Percentiles rank a stretch among this genome's conserved stretches.
phyloP scores from a whole-genome alignment of 2,797 vertebrate species.

The Sebastes reedi region DNA sequence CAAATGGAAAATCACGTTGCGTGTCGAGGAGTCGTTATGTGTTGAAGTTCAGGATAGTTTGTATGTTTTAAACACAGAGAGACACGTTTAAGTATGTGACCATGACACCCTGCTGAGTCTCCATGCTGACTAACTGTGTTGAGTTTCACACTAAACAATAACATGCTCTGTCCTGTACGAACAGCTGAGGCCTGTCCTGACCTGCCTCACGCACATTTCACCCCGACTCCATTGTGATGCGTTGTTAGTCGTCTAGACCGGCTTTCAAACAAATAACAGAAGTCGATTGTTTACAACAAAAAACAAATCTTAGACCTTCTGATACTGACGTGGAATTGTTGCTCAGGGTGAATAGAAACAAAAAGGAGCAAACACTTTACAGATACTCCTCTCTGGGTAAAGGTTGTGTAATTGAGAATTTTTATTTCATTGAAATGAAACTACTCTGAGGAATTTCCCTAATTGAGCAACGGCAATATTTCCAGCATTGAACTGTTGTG shows the following conservation, averaged over 20 bases:
- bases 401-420: neutral
- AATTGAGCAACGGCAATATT: neutral
- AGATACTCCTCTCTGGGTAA: neutral
- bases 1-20: neutral
- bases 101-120: neutral
- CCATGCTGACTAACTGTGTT: constrained; percentile 7
- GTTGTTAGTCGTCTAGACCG: neutral
- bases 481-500: neutral
- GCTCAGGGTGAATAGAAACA: neutral
- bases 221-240: neutral
- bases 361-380: neutral
- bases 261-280: neutral
- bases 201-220: constrained; percentile 12
- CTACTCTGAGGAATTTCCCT: neutral
- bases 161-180: constrained; percentile 10
- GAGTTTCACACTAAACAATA: constrained; percentile 44
- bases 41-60: neutral
- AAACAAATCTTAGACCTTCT: neutral
- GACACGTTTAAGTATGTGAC: neutral
- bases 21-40: neutral
- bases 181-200: constrained; percentile 17
- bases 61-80: neutral
- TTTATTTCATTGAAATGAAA: neutral
- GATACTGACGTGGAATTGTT: neutral
- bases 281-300: neutral